phyloP scores from a whole-genome alignment of 2,888 invertebrate genomes.

The Aricia artaxerxes region DNA sequence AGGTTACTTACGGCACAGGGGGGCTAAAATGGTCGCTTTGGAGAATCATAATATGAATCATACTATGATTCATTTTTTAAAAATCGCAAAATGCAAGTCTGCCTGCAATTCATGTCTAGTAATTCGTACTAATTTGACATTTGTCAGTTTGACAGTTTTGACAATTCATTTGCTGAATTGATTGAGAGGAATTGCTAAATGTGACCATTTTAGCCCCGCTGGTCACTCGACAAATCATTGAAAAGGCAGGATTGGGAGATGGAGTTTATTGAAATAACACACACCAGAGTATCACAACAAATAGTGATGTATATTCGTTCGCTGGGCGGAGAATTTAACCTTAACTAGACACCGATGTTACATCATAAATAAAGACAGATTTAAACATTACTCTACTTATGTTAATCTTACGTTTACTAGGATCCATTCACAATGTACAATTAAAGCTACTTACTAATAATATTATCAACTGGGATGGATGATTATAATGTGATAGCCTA shows the following conservation, averaged over 20 bases:
- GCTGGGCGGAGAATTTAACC: conserved; percentile 41
- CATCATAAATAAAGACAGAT: conserved; percentile 39
- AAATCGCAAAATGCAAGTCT: too few relatives aligned
- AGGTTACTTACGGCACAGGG: too few relatives aligned
- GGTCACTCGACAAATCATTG: background rate
- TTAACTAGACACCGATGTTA: conserved; percentile 35
- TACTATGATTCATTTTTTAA: too few relatives aligned
- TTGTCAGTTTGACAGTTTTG: too few relatives aligned
- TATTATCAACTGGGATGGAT: conserved; percentile 24
- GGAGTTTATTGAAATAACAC: conserved; percentile 24
- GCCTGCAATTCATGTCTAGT: too few relatives aligned
- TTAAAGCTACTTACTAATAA: conserved; percentile 45
- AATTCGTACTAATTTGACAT: too few relatives aligned
- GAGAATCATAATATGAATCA: too few relatives aligned
- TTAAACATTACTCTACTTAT: conserved; percentile 37
- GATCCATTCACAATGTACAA: conserved; percentile 71
- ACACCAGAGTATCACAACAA: conserved; percentile 29
- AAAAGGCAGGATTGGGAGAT: conserved; percentile 7
- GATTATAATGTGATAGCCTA: background rate
- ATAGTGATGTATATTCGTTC: conserved; percentile 36
- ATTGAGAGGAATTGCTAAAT: too few relatives aligned
- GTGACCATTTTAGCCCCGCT: too few relatives aligned
- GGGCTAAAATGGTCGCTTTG: too few relatives aligned
- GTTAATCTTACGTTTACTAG: conserved; percentile 58
- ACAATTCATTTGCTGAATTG: too few relatives aligned